A percentile compares a stretch with the other conserved stretches of the same genome.
These are phyloP conservation scores for Leucania comma DNA, from an alignment of 2,888 invertebrate species.

Conservation along the genomic window DNA sequence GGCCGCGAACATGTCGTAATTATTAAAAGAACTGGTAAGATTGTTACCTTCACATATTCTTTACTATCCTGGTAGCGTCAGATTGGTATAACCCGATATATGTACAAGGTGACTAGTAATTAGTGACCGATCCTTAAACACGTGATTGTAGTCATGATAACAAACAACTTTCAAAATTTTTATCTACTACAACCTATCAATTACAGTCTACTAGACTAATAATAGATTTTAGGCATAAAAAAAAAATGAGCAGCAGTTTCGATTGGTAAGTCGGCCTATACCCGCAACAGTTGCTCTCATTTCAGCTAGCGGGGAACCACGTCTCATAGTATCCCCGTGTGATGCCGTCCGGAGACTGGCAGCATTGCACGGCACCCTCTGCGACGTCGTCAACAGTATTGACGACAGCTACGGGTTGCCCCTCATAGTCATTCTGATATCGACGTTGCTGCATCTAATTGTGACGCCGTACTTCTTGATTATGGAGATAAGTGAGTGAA, in stretches of 20 bases:
- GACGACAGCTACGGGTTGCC: constrained; percentile 90
- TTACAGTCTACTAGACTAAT: too few relatives aligned
- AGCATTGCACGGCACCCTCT: constrained; percentile 87
- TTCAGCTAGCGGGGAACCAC: constrained; percentile 80
- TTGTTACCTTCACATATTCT: not conserved
- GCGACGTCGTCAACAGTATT: constrained; percentile 87
- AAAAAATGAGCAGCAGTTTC: not conserved
- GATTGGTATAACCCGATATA: too few relatives aligned
- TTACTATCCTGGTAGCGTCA: constrained; percentile 11
- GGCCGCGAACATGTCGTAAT: constrained; percentile 77
- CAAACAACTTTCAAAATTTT: too few relatives aligned
- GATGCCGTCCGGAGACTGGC: constrained; percentile 87
- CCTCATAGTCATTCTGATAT: constrained; percentile 88
- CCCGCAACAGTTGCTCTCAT: constrained; percentile 36
- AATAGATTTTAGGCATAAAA: too few relatives aligned
- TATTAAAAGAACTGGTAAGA: constrained; percentile 77
- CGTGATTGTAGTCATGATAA: too few relatives aligned
- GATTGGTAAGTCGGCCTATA: constrained; percentile 1
- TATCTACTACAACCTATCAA: too few relatives aligned
- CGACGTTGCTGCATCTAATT: constrained; percentile 91
- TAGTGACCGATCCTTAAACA: too few relatives aligned
- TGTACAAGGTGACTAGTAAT: too few relatives aligned
- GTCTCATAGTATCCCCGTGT: constrained; percentile 80
- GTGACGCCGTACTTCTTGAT: constrained; percentile 92
- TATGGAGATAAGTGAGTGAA: constrained; percentile 86